Conservation (phyloP, 2,797 vertebrate genomes). For the Rhadinocentrus ornatus region DNA sequence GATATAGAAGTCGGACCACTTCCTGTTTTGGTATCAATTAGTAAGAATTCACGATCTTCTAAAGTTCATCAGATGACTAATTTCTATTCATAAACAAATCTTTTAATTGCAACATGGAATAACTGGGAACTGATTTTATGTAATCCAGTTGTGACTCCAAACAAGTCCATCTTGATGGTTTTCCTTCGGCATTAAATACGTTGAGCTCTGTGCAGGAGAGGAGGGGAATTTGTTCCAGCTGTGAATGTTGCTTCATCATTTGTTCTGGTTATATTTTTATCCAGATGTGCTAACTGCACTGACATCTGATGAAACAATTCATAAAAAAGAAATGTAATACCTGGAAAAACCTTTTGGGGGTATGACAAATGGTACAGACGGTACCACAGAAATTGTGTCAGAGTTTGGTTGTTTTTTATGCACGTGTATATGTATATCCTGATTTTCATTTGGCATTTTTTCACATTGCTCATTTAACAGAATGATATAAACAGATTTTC, state of each 20-base stretch:
- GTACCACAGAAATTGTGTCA: not conserved
- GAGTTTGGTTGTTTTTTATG: not conserved
- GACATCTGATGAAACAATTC: constrained; percentile 6
- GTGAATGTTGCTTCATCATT: constrained; percentile 37
- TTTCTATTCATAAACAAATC: not conserved
- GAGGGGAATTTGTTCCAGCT: constrained; percentile 38
- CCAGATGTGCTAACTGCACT: constrained; percentile 12
- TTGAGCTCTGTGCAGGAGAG: constrained; percentile 17
- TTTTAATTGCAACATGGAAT: not conserved
- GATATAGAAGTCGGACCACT: constrained; percentile 1
- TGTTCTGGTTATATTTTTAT: constrained; percentile 26
- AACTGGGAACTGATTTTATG: constrained; percentile 15
- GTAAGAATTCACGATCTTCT: not conserved
- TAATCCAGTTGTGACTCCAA: constrained; percentile 7
- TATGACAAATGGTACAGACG: not conserved
- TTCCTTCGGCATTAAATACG: not conserved
- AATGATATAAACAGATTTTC: constrained; percentile 22
- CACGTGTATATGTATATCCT: not conserved
- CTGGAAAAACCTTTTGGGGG: constrained; percentile 1
- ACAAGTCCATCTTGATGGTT: constrained; percentile 11
- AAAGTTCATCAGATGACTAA: constrained; percentile 7
- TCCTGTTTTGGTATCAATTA: constrained; percentile 20
- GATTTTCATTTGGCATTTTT: not conserved
- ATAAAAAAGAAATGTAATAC: constrained; percentile 4
- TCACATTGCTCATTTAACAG: not conserved